A percentile compares a stretch with the other conserved stretches of the same genome.
These are phyloP conservation scores for Marronus borbonicus DNA, from an alignment of 2,888 invertebrate genomes.

Conservation along the genomic window DNA sequence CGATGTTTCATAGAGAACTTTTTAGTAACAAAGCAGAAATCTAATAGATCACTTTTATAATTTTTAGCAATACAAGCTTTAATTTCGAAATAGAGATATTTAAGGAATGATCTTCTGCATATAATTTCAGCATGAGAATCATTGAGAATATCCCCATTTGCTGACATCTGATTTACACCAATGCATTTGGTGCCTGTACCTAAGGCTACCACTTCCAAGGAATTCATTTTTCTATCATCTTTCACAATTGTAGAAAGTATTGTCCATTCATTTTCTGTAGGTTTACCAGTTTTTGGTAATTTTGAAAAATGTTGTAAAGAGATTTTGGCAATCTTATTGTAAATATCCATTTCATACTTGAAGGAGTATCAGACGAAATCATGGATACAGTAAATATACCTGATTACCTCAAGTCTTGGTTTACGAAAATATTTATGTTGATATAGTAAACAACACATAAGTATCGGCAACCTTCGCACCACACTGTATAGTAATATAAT, in stretches of 20 bases:
- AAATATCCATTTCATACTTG: slow-evolving; percentile 54
- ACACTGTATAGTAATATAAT: no score
- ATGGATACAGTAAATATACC: no score
- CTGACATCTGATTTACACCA: slow-evolving; percentile 79
- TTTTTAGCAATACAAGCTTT: slow-evolving; percentile 35
- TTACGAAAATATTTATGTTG: no score
- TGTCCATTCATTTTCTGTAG: slow-evolving; percentile 85
- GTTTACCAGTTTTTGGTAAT: slow-evolving; percentile 87
- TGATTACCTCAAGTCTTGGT: no score
- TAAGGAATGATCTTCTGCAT: slow-evolving; percentile 85
- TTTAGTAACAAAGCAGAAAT: slow-evolving; percentile 49
- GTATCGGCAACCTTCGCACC: no score
- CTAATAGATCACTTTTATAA: slow-evolving; percentile 56
- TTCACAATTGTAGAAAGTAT: slow-evolving; percentile 83
- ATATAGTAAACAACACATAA: no score
- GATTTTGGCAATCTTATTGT: slow-evolving; percentile 71
- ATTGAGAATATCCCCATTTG: slow-evolving; percentile 81
- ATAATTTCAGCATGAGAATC: slow-evolving; percentile 96
- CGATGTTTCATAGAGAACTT: slow-evolving; percentile 68
- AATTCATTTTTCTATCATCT: slow-evolving; percentile 67
- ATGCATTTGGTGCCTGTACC: slow-evolving; percentile 96
- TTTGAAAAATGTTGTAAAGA: slow-evolving; percentile 76
- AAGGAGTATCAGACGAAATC: no score
- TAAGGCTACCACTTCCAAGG: slow-evolving; percentile 80
- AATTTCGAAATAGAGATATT: slow-evolving; percentile 80